Evolutionary conservation across 2,888 invertebrate species (phyloP).

Genomic region (Sinhomidia bicolor): DNA sequence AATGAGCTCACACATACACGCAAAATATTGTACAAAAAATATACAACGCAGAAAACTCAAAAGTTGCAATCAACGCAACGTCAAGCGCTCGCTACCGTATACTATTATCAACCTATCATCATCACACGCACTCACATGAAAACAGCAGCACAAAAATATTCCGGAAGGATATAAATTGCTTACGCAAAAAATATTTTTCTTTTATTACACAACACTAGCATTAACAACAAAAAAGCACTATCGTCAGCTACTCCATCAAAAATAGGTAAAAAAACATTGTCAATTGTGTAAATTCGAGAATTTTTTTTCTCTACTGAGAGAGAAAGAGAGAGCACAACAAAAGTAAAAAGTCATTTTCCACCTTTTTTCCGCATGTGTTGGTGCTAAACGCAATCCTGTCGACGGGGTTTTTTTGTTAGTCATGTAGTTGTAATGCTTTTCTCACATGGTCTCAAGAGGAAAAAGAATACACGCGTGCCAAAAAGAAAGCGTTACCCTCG

Average conservation of each 20-base stretch:
- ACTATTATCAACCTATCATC: slow-evolving; percentile 25
- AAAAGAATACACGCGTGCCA: background rate
- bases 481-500: background rate
- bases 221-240: background rate
- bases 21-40: slow-evolving; percentile 5
- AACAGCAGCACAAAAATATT: slow-evolving; percentile 5
- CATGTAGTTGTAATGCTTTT: background rate
- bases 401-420: slow-evolving; percentile 12
- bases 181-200: background rate
- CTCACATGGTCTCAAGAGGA: no score
- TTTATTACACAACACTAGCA: no score
- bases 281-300: background rate
- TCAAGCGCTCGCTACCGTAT: slow-evolving; percentile 38
- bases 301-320: no score
- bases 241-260: background rate
- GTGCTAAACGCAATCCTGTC: background rate
- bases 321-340: no score
- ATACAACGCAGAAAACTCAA: background rate
- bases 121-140: slow-evolving; percentile 21
- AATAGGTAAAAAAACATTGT: background rate
- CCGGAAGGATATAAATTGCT: slow-evolving; percentile 63
- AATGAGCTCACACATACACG: slow-evolving; percentile 21
- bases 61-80: slow-evolving; percentile 53
- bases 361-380: slow-evolving; percentile 25
- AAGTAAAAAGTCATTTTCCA: slow-evolving; percentile 21